Percentiles rank a stretch among this genome's conserved stretches.
phyloP scores from a whole-genome alignment of 1,140 invertebrate species.

The Heliconius melpomene region DNA sequence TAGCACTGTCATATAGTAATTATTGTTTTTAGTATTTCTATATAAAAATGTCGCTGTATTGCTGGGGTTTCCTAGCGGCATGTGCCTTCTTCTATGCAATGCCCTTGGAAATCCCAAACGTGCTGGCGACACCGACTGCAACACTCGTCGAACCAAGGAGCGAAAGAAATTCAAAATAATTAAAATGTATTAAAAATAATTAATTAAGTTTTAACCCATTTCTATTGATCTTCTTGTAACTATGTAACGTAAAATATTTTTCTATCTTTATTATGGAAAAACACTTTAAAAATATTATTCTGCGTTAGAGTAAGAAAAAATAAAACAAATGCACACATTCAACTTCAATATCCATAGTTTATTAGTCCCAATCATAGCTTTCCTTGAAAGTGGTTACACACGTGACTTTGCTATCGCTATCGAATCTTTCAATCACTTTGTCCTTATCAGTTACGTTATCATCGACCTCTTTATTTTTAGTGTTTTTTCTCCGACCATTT shows the following conservation, averaged over 20 bases:
- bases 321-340: slow-evolving; percentile 43
- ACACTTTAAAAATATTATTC: too few species aligned
- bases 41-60: slow-evolving; percentile 61
- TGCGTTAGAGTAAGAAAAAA: slow-evolving; percentile 17
- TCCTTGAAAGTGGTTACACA: slow-evolving; percentile 67
- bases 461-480: slow-evolving; percentile 43
- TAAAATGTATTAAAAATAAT: neutral
- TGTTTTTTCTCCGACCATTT: slow-evolving; percentile 50
- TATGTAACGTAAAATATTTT: too few species aligned
- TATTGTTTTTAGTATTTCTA: neutral
- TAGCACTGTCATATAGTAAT: neutral
- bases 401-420: slow-evolving; percentile 46
- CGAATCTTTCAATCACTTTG: slow-evolving; percentile 52
- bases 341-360: slow-evolving; percentile 42
- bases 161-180: neutral
- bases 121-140: slow-evolving; percentile 56
- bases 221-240: too few species aligned
- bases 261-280: too few species aligned
- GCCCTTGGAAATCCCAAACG: slow-evolving; percentile 81
- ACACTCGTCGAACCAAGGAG: neutral
- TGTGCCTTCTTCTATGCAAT: slow-evolving; percentile 75
- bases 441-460: slow-evolving; percentile 45
- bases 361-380: slow-evolving; percentile 72
- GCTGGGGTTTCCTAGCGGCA: slow-evolving; percentile 79
- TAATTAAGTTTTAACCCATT: too few species aligned